These are phyloP conservation scores for Drosophila anceps DNA, from an alignment of 2,888 invertebrate species.

Conservation along the genomic window DNA sequence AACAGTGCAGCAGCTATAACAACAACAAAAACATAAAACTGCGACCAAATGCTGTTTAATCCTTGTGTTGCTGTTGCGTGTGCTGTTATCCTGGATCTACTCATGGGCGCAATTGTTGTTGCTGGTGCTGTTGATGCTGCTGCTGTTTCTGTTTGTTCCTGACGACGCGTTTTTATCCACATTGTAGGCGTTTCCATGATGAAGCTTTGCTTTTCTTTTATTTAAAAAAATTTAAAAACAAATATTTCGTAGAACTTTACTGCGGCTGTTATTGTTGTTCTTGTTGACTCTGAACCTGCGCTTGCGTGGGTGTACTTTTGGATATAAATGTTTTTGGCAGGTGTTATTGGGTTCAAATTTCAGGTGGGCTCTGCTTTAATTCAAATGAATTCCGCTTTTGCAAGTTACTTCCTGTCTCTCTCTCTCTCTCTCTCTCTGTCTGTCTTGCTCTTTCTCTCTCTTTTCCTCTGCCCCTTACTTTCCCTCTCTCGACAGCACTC, in stretches of 20 bases:
- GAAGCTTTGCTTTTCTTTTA: neutral
- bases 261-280: constrained; percentile 17
- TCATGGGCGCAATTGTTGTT: constrained; percentile 39
- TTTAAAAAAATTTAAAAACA: constrained; percentile 1
- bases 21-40: constrained; percentile 49
- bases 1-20: constrained; percentile 68
- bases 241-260: constrained; percentile 1
- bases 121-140: constrained; percentile 33
- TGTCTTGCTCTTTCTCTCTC: neutral
- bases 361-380: constrained; percentile 59
- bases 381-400: constrained; percentile 22
- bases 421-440: neutral
- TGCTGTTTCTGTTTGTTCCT: constrained; percentile 68
- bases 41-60: constrained; percentile 68
- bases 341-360: constrained; percentile 29
- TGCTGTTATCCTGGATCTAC: constrained; percentile 26
- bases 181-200: constrained; percentile 53
- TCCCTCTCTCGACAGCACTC: neutral
- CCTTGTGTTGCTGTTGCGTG: constrained; percentile 53
- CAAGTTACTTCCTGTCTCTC: neutral
- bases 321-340: constrained; percentile 18
- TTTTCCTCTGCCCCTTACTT: neutral
- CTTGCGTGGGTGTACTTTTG: constrained; percentile 45
- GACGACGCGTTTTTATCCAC: constrained; percentile 77
- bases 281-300: constrained; percentile 29